Conservation (phyloP, 2,888 invertebrate species). For the Hesperia comma region DNA sequence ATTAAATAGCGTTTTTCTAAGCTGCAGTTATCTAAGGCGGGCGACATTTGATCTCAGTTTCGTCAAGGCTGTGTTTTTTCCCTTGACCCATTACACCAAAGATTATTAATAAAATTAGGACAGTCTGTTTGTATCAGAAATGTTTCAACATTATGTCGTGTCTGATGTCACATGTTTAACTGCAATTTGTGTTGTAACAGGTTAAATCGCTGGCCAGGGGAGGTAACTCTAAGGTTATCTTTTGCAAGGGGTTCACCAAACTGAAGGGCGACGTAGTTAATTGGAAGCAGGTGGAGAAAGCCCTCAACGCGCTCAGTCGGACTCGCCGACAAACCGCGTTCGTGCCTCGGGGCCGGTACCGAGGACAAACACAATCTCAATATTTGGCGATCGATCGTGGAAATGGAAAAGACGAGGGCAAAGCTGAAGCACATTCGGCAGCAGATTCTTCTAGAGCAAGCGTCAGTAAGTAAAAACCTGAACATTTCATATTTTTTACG, state of each 20-base stretch:
- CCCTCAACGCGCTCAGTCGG: conserved; percentile 43
- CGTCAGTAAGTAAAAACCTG: conserved; percentile 86
- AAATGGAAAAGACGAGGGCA: conserved; percentile 86
- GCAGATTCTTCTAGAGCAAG: conserved; percentile 88
- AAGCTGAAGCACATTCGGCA: conserved; percentile 92
- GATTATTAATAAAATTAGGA: conserved; percentile 54
- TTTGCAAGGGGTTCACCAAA: conserved; percentile 50
- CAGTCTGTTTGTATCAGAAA: conserved; percentile 7
- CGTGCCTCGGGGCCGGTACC: conserved; percentile 74
- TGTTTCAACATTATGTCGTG: conserved; percentile 17
- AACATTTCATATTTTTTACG: background rate
- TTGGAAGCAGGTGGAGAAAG: conserved; percentile 27
- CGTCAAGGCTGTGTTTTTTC: conserved; percentile 64
- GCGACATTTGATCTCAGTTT: conserved; percentile 57
- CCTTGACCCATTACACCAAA: conserved; percentile 68
- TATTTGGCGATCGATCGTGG: conserved; percentile 85
- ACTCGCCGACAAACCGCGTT: conserved; percentile 57
- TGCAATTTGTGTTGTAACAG: conserved; percentile 51
- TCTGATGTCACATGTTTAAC: conserved; percentile 21
- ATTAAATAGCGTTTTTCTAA: conserved; percentile 16
- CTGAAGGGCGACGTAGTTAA: conserved; percentile 30
- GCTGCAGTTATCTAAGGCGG: conserved; percentile 25
- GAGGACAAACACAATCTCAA: conserved; percentile 93
- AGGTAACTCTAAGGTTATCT: conserved; percentile 43
- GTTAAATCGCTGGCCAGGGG: conserved; percentile 49